Percentiles rank a stretch among this genome's conserved stretches.
Conservation (phyloP, 2,797 vertebrate species). For the Todus mexicanus region DNA sequence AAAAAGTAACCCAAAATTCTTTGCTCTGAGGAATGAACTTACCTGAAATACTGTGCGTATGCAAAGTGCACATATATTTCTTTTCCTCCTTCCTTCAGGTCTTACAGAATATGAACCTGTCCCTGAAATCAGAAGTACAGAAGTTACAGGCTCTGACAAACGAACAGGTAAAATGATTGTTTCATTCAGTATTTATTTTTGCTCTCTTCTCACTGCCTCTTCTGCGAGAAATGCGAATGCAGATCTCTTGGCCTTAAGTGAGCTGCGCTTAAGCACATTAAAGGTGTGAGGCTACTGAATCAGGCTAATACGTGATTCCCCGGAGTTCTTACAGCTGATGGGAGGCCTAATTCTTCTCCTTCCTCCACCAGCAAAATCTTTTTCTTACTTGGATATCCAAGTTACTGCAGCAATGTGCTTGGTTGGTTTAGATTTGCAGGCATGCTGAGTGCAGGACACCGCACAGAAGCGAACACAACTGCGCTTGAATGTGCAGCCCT, state of each 20-base stretch:
- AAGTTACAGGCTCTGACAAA: slow-evolving; percentile 88
- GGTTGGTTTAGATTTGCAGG: background rate
- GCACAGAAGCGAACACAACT: background rate
- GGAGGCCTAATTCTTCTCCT: background rate
- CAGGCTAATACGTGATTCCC: background rate
- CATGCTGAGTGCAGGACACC: background rate
- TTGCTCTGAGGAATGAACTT: background rate
- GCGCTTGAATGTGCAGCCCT: background rate
- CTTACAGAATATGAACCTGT: slow-evolving; percentile 88
- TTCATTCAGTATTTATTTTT: background rate
- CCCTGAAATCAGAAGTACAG: slow-evolving; percentile 88
- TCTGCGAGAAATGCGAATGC: background rate
- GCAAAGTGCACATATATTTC: background rate
- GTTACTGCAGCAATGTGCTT: background rate
- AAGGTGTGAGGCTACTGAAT: background rate
- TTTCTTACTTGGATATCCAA: background rate
- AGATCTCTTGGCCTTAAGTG: background rate
- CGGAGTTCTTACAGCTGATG: background rate
- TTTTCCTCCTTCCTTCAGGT: slow-evolving; percentile 48
- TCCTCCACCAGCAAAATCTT: background rate
- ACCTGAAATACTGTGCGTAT: background rate
- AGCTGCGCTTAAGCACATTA: background rate
- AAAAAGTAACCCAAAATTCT: background rate
- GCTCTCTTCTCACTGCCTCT: background rate
- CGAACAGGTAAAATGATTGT: slow-evolving; percentile 82